Percentiles rank a stretch among this genome's conserved stretches.
These are phyloP conservation scores for Arothron firmamentum DNA, from an alignment of 2,113 vertebrate species.

Conservation along the genomic window DNA sequence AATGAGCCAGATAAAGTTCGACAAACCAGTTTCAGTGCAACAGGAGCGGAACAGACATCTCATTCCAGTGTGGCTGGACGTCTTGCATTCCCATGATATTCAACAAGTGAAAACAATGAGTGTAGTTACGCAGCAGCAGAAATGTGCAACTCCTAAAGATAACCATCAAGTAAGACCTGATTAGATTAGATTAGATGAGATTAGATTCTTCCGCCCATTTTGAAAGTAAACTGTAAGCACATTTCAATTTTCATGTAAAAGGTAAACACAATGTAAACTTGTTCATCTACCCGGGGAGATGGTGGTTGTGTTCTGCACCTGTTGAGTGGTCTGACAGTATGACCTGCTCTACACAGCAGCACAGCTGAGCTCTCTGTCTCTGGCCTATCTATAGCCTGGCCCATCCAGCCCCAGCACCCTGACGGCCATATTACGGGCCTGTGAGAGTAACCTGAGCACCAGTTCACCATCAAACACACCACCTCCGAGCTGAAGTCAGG, in stretches of 20 bases:
- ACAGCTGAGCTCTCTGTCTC: conserved; percentile 74
- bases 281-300: conserved; percentile 2
- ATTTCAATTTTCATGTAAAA: too few relatives aligned
- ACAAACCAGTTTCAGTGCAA: background rate
- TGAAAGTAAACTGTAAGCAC: too few relatives aligned
- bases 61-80: background rate
- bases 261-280: conserved; percentile 4
- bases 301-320: conserved; percentile 58
- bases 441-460: conserved; percentile 60
- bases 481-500: conserved; percentile 12
- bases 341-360: conserved; percentile 65
- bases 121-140: too few relatives aligned
- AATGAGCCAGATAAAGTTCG: background rate
- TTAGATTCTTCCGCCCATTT: too few relatives aligned
- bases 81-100: too few relatives aligned
- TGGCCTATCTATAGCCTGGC: conserved; percentile 75
- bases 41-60: background rate
- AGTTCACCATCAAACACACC: conserved; percentile 49
- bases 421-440: conserved; percentile 44
- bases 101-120: background rate
- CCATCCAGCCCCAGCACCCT: conserved; percentile 34
- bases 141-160: too few relatives aligned
- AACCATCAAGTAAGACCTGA: too few relatives aligned
- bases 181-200: too few relatives aligned
- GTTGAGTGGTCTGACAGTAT: conserved; percentile 67